phyloP scores from a whole-genome alignment of 2,113 vertebrate genomes.

The Gracilinanus agilis region DNA sequence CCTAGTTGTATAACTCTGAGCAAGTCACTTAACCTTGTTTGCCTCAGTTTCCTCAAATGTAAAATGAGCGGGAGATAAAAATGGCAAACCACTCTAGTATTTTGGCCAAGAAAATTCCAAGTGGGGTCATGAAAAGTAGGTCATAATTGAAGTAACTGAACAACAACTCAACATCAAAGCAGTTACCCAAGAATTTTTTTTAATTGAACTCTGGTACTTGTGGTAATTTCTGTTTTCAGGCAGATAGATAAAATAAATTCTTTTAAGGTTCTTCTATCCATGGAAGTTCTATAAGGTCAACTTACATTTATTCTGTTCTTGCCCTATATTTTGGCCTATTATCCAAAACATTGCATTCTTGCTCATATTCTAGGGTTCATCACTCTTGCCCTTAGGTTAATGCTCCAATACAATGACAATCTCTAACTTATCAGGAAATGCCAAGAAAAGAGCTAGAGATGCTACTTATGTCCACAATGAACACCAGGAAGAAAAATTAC shows the following conservation, averaged over 20 bases:
- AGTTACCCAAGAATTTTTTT: neutral
- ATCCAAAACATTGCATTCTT: neutral
- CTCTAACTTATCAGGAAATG: neutral
- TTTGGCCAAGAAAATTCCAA: too few relatives aligned
- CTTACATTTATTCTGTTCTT: neutral
- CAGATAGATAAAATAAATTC: neutral
- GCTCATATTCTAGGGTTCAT: neutral
- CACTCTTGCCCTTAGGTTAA: neutral
- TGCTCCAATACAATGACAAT: neutral
- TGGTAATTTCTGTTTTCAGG: neutral
- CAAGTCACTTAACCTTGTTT: too few relatives aligned
- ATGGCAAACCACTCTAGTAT: too few relatives aligned
- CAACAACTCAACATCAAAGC: neutral
- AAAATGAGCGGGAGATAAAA: too few relatives aligned
- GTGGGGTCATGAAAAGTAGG: too few relatives aligned
- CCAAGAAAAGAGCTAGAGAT: neutral
- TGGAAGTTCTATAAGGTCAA: neutral
- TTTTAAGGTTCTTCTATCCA: neutral
- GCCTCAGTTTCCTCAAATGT: too few relatives aligned
- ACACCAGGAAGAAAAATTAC: slow-evolving; percentile 23
- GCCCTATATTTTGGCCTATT: neutral
- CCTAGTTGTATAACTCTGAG: too few relatives aligned
- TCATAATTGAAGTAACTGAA: too few relatives aligned
- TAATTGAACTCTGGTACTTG: neutral
- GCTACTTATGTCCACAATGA: neutral